Evolutionary conservation across 2,113 vertebrate species (phyloP).

Genomic region (Micronisus gabar): DNA sequence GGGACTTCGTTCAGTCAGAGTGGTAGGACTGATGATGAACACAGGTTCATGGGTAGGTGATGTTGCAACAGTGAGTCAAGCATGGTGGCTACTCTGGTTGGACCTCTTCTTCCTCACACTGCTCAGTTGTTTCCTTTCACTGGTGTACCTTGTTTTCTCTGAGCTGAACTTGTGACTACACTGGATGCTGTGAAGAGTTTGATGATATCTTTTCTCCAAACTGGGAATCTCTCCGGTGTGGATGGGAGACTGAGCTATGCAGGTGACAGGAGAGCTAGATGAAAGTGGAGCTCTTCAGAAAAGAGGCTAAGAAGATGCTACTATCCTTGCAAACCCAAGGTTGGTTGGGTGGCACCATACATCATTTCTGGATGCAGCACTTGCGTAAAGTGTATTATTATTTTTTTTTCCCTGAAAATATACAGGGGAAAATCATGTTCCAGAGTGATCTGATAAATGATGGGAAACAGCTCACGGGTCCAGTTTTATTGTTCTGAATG

Average conservation of each 20-base stretch:
- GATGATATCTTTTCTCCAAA: neutral
- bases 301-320: neutral
- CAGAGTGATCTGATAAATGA: neutral
- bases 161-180: neutral
- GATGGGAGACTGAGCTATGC: neutral
- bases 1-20: neutral
- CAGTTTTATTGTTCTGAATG: neutral
- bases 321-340: neutral
- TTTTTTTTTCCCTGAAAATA: neutral
- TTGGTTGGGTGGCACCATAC: neutral
- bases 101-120: neutral
- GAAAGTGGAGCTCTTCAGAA: neutral
- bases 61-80: neutral
- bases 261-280: neutral
- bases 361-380: neutral
- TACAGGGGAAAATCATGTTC: neutral
- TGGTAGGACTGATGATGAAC: neutral
- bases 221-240: neutral
- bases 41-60: neutral
- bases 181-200: neutral
- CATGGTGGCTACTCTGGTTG: fast-evolving
- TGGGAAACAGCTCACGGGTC: neutral
- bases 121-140: neutral
- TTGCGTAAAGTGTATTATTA: neutral
- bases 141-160: neutral